A percentile compares a stretch with the other conserved stretches of the same genome.
Conservation (phyloP, 2,888 invertebrate species). For the Athripsodes cinereus region DNA sequence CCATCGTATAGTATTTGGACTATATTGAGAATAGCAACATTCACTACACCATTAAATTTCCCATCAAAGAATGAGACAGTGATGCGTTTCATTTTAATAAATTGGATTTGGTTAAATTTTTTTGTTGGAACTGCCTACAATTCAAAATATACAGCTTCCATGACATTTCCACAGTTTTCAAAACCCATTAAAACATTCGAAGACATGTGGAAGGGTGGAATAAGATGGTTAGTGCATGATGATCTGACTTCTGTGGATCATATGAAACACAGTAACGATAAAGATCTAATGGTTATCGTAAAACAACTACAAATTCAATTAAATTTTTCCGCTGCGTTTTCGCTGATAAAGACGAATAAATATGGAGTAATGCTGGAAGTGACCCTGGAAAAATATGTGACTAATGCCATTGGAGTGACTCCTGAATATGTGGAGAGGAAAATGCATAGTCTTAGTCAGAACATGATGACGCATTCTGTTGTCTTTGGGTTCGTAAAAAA, state of each 20-base stretch:
- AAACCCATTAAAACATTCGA: constrained; percentile 9
- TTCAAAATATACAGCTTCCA: constrained; percentile 11
- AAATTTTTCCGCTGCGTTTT: neutral
- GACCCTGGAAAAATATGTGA: constrained; percentile 8
- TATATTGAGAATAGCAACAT: constrained; percentile 13
- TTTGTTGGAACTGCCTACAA: constrained; percentile 12
- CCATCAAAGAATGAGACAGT: constrained; percentile 7
- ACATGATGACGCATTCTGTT: constrained; percentile 6
- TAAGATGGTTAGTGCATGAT: constrained; percentile 4
- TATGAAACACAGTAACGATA: neutral
- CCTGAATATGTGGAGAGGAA: constrained; percentile 1
- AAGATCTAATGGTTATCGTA: neutral
- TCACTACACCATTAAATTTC: constrained; percentile 9
- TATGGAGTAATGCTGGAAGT: constrained; percentile 13
- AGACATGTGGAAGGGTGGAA: constrained; percentile 13
- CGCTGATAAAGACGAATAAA: neutral
- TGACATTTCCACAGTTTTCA: constrained; percentile 13
- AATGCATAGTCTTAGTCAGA: constrained; percentile 8
- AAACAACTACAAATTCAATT: neutral
- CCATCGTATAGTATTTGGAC: constrained; percentile 11
- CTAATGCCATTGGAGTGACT: neutral
- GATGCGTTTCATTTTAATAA: constrained; percentile 9
- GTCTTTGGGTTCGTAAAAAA: constrained; percentile 12
- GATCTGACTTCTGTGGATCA: neutral
- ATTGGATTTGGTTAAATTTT: constrained; percentile 11